Evolutionary conservation across 2,113 vertebrate genomes (phyloP), one percentile per base, ranked within the genome.

Genomic region (Barbus barbus): DNA sequence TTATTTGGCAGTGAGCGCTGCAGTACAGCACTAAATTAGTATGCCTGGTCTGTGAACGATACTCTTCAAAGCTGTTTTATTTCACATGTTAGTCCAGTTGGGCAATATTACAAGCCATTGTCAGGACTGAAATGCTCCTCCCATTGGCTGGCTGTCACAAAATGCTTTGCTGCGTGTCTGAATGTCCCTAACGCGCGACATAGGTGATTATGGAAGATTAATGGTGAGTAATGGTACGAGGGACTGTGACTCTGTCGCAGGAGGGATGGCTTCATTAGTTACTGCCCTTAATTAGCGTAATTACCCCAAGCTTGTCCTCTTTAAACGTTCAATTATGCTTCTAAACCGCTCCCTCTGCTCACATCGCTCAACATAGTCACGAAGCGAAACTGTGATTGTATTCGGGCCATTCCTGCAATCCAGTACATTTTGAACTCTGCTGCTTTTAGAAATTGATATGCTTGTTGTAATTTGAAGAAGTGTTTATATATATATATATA

Each of bases 251-350:
- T 75, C 83, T 88, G 87, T 88, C 87, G 33, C 90, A 85, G 81
- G 72, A 90, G 85, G 88, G 87, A 83, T 84, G 78, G 84, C 61
- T 87, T 90, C 91, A 89, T 92, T 92, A 91, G 87, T 90, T 89
- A 90, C 84, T 87, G 86, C 65, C 84, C 90, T 90, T 90, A 93
- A 94, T 93, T 87, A 92, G 63, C 26, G 58, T 90, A 90, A 91
- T 92, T 94, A 91, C 89, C 92, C 86, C 1, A 86, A 89, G 90
- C 88, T 90, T 92, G 89, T 93, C 90, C 90, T 91, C 9, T 87
- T 84, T 92, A 92, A 93, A 90, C 67, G 87, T 61, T 46, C 82
- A 86, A 33, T 89, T 88, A 88, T 83, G 88, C 82, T 67, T 88
- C 87, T 84, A 33, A 60, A 58, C 73, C 41, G 56, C 82, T 65